A percentile compares a stretch with the other conserved stretches of the same genome.
Conservation (phyloP, 2,888 invertebrate species). For the Lycia hirtaria region DNA sequence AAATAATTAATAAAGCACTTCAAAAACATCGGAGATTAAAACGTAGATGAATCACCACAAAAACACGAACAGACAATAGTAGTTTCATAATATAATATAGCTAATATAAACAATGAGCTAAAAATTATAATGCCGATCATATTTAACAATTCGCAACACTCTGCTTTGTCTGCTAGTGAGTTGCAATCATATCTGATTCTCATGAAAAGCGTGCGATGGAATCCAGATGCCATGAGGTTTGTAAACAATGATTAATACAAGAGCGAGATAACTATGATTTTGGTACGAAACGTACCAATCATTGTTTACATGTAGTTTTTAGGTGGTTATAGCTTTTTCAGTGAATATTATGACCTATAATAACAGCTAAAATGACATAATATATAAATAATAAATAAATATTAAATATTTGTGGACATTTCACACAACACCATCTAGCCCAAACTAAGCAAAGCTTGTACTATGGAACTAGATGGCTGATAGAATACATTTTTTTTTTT, state of each 20-base stretch:
- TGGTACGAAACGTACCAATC: too few species aligned
- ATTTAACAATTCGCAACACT: slow-evolving; percentile 18
- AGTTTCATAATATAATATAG: slow-evolving; percentile 18
- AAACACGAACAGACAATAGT: slow-evolving; percentile 12
- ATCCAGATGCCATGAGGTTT: slow-evolving; percentile 18
- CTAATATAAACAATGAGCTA: slow-evolving; percentile 20
- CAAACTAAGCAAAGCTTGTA: too few species aligned
- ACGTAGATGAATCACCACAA: slow-evolving; percentile 13
- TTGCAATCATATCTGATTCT: slow-evolving; percentile 13
- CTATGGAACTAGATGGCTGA: too few species aligned
- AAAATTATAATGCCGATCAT: slow-evolving; percentile 27
- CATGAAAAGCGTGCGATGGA: slow-evolving; percentile 19
- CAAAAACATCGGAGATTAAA: not conserved
- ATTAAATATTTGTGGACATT: too few species aligned
- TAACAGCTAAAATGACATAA: too few species aligned
- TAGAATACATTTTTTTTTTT: too few species aligned
- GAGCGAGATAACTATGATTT: not conserved
- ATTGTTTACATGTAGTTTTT: not conserved
- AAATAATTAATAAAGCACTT: not conserved
- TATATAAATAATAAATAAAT: too few species aligned
- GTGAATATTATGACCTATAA: not conserved
- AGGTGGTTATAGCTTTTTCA: not conserved
- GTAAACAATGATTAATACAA: slow-evolving; percentile 21
- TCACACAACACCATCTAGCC: too few species aligned
- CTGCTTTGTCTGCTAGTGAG: slow-evolving; percentile 14